Base-by-base conservation (phyloP, 2,888 invertebrate genomes). In the Trissolcus japonicus region DNA sequence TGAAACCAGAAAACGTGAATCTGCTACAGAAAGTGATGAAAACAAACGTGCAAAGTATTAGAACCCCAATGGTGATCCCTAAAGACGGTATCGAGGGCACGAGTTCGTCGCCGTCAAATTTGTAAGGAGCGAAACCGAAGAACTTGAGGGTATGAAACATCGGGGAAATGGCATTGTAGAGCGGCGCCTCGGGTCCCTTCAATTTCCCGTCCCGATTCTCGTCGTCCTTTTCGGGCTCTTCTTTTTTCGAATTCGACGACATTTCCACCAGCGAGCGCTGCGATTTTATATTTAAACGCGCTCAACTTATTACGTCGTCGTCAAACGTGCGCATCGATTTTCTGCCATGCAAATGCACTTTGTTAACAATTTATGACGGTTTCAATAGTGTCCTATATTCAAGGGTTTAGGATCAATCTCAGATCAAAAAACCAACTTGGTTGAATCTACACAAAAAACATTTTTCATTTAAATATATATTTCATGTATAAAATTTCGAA, bases 101-200 rank as follows among this genome's bases (percentile, higher is more conserved):
- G 2, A 87, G 78, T 7, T 79, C 78, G 25, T 85, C 81, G 29
- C 84, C 79, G 29, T 80, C 80, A 29, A 73, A 78, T 16, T 82
- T 78, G 74, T 88, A 89, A 7, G 89, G 88, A 2, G 86, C 86
- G n/a, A 86, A 73, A 7, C 89, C 89, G 57, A 89, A 85, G 17
- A 85, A 4, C 67, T 84, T 82, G 6, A 83, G 61, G 2, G 83
- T 56, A 59, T 83, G 86, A 53, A 86, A 69, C 14, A 83, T 21
- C 1, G 88, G 87, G 17, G 82, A 85, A 55, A 85, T 66, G 16
- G 83, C 82, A n/a, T 83, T 79, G 56, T 86, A 88, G 16, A 88
- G 79, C 0, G 80, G 66, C 25, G 86, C 85, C 35, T 87, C 83
- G 2, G 82, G 75, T 3, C 87, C 87, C 17, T 71, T 77, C 46